Conservation (phyloP, 2,113 vertebrate genomes). For the Tamias sibiricus region DNA sequence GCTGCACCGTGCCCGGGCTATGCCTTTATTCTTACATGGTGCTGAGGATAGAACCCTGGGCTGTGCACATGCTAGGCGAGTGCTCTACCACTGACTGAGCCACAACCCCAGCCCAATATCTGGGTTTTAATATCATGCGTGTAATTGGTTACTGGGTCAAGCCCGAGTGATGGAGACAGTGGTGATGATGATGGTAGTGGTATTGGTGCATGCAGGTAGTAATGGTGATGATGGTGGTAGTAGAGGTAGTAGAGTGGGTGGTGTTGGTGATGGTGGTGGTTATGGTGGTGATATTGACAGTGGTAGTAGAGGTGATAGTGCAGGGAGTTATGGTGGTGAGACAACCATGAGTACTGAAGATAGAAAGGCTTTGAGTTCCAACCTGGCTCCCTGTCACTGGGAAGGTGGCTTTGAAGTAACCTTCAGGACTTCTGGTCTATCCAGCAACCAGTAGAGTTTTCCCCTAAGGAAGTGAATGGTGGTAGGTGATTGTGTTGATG, state of each 20-base stretch:
- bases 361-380: no score
- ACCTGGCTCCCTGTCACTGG: neutral
- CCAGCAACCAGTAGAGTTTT: neutral
- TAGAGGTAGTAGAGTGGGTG: neutral
- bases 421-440: neutral
- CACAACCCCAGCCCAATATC: no score
- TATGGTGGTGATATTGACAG: rapidly evolving
- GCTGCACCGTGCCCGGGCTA: no score
- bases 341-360: neutral
- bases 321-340: neutral
- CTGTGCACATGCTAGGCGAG: no score
- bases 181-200: neutral
- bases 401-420: neutral
- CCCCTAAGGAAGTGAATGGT: neutral
- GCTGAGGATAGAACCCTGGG: no score
- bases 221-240: no score
- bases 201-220: neutral
- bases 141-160: neutral
- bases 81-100: no score
- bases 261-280: neutral
- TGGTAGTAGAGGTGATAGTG: neutral
- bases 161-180: neutral
- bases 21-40: no score
- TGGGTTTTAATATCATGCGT: neutral
- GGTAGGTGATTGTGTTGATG: no score